Evolutionary conservation across 2,797 vertebrate species (phyloP), one percentile per base, ranked within the genome.

Genomic region (Eospalax fontanierii): DNA sequence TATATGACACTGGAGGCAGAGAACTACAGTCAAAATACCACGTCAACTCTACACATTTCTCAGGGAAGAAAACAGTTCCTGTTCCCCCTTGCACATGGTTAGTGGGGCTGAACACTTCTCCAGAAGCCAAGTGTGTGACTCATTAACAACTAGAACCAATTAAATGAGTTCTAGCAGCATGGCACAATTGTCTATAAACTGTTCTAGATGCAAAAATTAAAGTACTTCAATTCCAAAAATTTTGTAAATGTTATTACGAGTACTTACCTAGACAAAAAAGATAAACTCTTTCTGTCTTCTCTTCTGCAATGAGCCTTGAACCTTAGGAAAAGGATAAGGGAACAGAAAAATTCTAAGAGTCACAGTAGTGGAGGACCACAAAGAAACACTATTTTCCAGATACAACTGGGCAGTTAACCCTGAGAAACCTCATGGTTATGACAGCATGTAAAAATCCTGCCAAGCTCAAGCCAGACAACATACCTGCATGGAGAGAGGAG

Each of bases 1-100:
- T 97, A 96, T 93, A 95, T 89, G 83, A 76, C 80, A 87, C 90
- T 95, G 76, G 90, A 95, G 80, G 76, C 87, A 87, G 90, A 94
- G 80, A 94, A 94, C 83, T 93, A 61, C 80, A 84, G 93, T 71
- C 78, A 90, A 89, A 96, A 90, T 73, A 93, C 89, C 59, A 90
- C 82, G 79, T 89, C 54, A 4, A 89, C 75, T 70, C 83, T 73
- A 90, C 92, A 96, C 93, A 95, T 90, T 96, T 90, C 83, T 86
- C 81, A 93, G 83, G n/a, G 38, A 84, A 92, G 92, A 92, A 97
- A 94, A 96, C 59, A 57, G 93, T 54, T 95, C 76, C 40, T 61
- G 95, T 74, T 57, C 40, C 93, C 86, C 76, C 71, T 96, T 71
- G 89, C 70, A 87, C 80, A 50, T 57, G 54, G 92, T 96, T 91